Conservation (phyloP, 1,140 invertebrate species). For the Argopecten irradians region DNA sequence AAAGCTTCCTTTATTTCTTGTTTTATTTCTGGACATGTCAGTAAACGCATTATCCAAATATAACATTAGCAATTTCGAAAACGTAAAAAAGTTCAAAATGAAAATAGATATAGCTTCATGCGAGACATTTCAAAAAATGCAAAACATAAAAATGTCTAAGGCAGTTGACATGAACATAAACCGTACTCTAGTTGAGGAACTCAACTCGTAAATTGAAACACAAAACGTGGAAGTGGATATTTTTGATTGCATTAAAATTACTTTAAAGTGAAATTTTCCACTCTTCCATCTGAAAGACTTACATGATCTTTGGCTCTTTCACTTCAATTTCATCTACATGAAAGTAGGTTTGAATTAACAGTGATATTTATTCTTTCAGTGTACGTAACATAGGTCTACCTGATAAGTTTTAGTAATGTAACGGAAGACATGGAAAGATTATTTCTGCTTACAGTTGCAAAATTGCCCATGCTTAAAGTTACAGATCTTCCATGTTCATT, state of each 20-base stretch:
- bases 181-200: constrained; percentile 14
- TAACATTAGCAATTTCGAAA: constrained; percentile 18
- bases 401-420: neutral
- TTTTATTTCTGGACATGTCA: constrained; percentile 16
- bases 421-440: neutral
- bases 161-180: neutral
- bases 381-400: neutral
- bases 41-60: constrained; percentile 22
- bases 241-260: constrained; percentile 23
- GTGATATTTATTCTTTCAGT: neutral
- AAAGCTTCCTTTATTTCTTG: constrained; percentile 10
- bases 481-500: neutral
- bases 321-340: constrained; percentile 15
- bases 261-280: constrained; percentile 23
- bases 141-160: constrained; percentile 18
- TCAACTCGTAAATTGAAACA: constrained; percentile 22
- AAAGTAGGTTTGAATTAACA: neutral
- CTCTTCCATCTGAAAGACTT: constrained; percentile 7
- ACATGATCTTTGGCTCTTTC: neutral
- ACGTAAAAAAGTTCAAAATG: constrained; percentile 18
- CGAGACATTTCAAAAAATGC: constrained; percentile 21
- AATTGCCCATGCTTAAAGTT: neutral
- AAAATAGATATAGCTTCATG: constrained; percentile 18
- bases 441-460: neutral
- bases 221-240: constrained; percentile 8